Base-by-base conservation (phyloP, 2,888 invertebrate genomes). In the Onthophagus sagittarius region DNA sequence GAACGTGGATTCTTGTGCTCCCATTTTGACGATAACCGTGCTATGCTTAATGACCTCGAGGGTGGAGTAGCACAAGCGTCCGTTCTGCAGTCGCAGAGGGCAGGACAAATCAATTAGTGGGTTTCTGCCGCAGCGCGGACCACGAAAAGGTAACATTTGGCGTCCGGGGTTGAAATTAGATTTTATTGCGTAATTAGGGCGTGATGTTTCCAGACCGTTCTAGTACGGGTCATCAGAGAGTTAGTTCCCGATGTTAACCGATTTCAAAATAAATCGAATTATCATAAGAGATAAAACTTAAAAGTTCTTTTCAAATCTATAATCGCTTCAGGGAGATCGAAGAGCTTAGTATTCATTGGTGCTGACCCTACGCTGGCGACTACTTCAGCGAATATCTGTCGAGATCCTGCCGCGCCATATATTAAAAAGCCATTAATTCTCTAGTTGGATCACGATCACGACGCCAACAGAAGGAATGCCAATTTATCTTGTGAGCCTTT, bases 391-490 rank as follows among this genome's bases (percentile, higher is more conserved):
- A 53, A 53, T 53, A 9, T 53, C 39, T 53, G 11, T 53, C 39
- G 39, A 11, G 39, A 9, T 53, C 39, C 39, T 67, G 32, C 23
- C 31, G 15, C 67, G 23, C n/a, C 67, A 67, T 31, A 23, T 67
- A 67, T 67, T 67, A 67, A 67, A 67, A 67, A 67, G 23, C 67
- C 67, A 67, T 67, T 67, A 67, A 67, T 67, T 67, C 32, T 67
- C 67, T 67, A 67, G 67, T 23, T 67, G 32, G 32, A 23, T 63
- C 32, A 23, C 31, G 67, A 15, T 32, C 32, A 67, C 31, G 15
- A 5, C 67, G 67, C 67, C 67, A 23, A 23, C 67, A 67, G 63
- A 32, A 67, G 67, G 67, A 67, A 67, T 67, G 67, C 67, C 67
- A 67, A 67, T 67, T 67, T 67, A 67, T 67, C 67, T 67, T 23